phyloP scores from a whole-genome alignment of 35 echinoderm and acorn worm species.

The Diadema setosum region DNA sequence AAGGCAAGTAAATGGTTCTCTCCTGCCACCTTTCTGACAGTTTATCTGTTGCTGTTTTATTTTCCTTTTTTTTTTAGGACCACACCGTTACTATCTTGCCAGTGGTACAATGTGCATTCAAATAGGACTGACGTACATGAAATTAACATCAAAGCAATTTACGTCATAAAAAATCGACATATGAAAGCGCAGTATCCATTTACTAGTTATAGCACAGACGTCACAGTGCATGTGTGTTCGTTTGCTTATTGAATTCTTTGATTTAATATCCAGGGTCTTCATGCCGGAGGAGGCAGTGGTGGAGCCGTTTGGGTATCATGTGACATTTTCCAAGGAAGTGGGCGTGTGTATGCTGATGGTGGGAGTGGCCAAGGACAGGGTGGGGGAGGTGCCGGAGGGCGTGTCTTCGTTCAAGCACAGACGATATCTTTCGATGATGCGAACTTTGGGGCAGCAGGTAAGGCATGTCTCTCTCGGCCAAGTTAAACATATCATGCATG shows the following conservation, averaged over 20 bases:
- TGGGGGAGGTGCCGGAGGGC: conserved; percentile 78
- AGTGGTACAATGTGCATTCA: too few relatives aligned
- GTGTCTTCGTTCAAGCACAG: conserved; percentile 38
- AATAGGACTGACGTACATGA: too few relatives aligned
- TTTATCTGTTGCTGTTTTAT: not conserved
- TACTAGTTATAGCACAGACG: too few relatives aligned
- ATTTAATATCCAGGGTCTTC: not conserved
- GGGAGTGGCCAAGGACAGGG: conserved; percentile 48
- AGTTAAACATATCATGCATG: too few relatives aligned
- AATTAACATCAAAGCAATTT: too few relatives aligned
- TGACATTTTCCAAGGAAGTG: conserved; percentile 42
- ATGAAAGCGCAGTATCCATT: too few relatives aligned
- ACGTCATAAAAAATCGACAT: too few relatives aligned
- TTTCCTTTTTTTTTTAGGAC: not conserved
- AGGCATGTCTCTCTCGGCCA: too few relatives aligned
- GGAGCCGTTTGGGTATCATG: conserved; percentile 75
- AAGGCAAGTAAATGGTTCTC: not conserved
- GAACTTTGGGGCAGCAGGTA: conserved; percentile 68
- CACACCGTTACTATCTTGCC: not conserved
- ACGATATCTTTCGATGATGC: conserved; percentile 54
- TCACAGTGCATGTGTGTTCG: too few relatives aligned
- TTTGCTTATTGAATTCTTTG: not conserved
- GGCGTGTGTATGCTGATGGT: conserved; percentile 50
- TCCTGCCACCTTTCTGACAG: not conserved
- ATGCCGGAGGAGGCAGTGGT: conserved; percentile 79